Percentiles rank a stretch among this genome's conserved stretches.
These are phyloP conservation scores for Scrobipalpa costella DNA, from an alignment of 2,888 invertebrate genomes.

Conservation along the genomic window DNA sequence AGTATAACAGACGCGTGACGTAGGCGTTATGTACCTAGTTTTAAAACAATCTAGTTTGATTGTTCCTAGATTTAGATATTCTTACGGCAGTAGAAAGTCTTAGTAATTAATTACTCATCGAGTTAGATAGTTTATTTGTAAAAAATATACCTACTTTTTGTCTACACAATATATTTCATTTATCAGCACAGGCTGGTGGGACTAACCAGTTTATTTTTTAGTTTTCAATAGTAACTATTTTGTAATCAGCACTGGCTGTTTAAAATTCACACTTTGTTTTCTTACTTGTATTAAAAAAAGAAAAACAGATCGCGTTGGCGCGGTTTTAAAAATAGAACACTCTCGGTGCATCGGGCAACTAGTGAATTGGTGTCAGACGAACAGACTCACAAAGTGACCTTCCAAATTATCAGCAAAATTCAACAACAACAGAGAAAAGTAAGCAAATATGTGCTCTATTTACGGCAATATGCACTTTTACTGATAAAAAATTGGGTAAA, in stretches of 20 bases:
- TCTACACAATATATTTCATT: no score
- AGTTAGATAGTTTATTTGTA: no score
- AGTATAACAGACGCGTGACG: background rate
- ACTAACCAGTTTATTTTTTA: no score
- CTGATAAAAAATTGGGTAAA: constrained; percentile 10
- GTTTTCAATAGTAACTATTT: no score
- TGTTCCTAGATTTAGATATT: background rate
- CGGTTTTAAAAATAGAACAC: background rate
- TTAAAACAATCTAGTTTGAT: background rate
- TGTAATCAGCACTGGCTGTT: no score
- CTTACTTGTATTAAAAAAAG: background rate
- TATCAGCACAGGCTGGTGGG: no score
- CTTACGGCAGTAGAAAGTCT: background rate
- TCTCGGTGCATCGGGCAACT: background rate
- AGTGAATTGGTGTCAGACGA: background rate
- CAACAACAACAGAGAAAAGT: constrained; percentile 16
- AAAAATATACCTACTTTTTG: no score
- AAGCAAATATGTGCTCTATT: background rate
- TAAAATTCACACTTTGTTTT: no score
- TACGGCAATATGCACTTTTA: constrained; percentile 17
- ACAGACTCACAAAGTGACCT: constrained; percentile 43
- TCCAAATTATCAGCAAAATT: constrained; percentile 37
- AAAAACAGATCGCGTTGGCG: background rate
- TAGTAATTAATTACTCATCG: background rate
- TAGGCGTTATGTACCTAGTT: background rate